Evolutionary conservation across 2,797 vertebrate genomes (phyloP).

Genomic region (Anabacerthia variegaticeps): DNA sequence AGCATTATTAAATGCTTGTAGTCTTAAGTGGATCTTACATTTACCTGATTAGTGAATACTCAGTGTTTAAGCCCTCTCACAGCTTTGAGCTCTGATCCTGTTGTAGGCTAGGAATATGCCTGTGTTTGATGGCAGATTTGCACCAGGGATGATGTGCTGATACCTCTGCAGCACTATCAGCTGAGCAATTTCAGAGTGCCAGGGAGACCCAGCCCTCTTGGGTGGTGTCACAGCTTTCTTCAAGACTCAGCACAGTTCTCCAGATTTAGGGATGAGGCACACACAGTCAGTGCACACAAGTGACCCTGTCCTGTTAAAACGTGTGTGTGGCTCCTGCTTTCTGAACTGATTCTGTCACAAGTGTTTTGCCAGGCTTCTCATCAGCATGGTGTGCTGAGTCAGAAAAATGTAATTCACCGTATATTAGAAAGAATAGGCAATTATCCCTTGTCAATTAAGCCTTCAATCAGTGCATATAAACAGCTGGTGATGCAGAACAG

Average conservation of each 20-base stretch:
- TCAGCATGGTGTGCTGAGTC: conserved; percentile 18
- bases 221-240: background rate
- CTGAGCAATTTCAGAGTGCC: accelerated
- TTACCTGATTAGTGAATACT: background rate
- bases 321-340: background rate
- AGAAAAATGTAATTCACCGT: conserved; percentile 14
- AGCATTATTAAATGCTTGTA: background rate
- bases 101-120: accelerated
- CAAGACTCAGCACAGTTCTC: background rate
- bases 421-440: conserved; percentile 59
- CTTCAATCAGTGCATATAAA: conserved; percentile 50
- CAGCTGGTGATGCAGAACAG: conserved; percentile 45
- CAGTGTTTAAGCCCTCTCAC: background rate
- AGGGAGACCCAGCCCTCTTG: background rate
- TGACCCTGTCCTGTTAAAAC: background rate
- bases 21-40: background rate
- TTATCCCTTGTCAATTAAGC: conserved; percentile 51
- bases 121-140: background rate
- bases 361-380: background rate
- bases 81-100: background rate
- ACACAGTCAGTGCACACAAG: background rate
- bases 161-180: background rate
- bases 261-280: background rate
- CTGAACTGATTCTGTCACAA: background rate
- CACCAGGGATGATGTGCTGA: background rate